Conservation (phyloP, 2,888 invertebrate genomes). For the Meloe dianella region DNA sequence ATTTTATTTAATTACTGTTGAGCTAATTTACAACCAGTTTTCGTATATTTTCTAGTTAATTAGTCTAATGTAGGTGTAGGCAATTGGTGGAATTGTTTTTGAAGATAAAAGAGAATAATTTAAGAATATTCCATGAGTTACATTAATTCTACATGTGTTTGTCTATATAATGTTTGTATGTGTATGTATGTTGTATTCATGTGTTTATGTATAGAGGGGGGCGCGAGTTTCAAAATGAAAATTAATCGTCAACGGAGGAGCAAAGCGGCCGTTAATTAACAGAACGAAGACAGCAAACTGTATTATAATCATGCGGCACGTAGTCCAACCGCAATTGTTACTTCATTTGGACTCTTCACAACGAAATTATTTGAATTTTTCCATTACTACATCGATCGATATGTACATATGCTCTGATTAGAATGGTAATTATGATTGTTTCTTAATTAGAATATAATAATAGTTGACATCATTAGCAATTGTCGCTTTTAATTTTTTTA, state of each 20-base stretch:
- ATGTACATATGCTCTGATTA: no score
- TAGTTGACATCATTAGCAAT: neutral
- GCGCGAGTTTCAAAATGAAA: constrained; percentile 38
- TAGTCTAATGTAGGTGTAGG: constrained; percentile 29
- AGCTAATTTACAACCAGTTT: constrained; percentile 30
- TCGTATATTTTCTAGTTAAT: constrained; percentile 34
- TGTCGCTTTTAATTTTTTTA: neutral
- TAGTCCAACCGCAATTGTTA: constrained; percentile 39
- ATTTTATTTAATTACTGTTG: constrained; percentile 30
- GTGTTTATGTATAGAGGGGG: neutral
- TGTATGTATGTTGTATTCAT: neutral
- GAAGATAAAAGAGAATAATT: constrained; percentile 39
- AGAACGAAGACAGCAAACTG: constrained; percentile 42
- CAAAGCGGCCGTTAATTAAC: constrained; percentile 42
- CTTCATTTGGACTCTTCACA: constrained; percentile 39
- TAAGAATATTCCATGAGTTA: constrained; percentile 42
- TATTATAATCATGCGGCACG: constrained; percentile 44
- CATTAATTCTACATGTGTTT: constrained; percentile 38
- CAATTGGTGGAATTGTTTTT: constrained; percentile 33
- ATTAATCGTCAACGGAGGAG: constrained; percentile 41
- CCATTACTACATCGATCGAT: neutral
- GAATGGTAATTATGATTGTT: no score
- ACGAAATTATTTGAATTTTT: constrained; percentile 19
- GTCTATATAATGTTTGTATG: neutral
- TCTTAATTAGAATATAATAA: neutral